Percentiles rank a stretch among this genome's conserved stretches.
Evolutionary conservation across 2,888 invertebrate genomes (phyloP).

Genomic region (Hemithea aestivaria): DNA sequence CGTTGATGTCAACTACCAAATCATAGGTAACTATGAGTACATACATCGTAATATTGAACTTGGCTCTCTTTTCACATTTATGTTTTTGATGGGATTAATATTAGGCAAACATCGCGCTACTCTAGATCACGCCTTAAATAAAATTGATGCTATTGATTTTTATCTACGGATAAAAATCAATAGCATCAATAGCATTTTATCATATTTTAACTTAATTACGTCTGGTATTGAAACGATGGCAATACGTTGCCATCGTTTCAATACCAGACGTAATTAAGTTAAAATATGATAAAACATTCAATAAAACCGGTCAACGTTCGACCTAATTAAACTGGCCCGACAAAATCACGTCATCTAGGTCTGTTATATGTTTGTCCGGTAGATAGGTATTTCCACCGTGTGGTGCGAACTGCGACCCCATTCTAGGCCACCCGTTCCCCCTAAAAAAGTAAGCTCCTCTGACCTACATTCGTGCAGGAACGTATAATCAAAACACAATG

Average conservation of each 20-base stretch:
- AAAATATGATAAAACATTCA: neutral
- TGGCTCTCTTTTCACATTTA: no score
- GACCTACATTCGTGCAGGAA: slow-evolving; percentile 48
- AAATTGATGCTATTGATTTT: no score
- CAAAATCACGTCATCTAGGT: slow-evolving; percentile 12
- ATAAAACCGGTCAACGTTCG: slow-evolving; percentile 19
- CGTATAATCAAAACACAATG: slow-evolving; percentile 18
- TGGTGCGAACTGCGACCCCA: slow-evolving; percentile 42
- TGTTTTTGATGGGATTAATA: no score
- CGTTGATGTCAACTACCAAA: no score
- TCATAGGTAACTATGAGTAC: no score
- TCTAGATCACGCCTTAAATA: no score
- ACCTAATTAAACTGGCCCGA: slow-evolving; percentile 24
- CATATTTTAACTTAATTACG: neutral
- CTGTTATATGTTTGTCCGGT: slow-evolving; percentile 32
- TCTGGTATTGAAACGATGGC: neutral
- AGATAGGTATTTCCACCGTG: slow-evolving; percentile 30
- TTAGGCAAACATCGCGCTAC: no score
- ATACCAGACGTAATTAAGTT: neutral
- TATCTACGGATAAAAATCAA: no score
- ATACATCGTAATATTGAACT: no score
- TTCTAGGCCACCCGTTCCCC: slow-evolving; percentile 44
- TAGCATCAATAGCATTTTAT: no score
- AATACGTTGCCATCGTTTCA: slow-evolving; percentile 1
- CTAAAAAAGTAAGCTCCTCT: slow-evolving; percentile 46